phyloP scores from a whole-genome alignment of 2,888 invertebrate species.

The Meganola albula region DNA sequence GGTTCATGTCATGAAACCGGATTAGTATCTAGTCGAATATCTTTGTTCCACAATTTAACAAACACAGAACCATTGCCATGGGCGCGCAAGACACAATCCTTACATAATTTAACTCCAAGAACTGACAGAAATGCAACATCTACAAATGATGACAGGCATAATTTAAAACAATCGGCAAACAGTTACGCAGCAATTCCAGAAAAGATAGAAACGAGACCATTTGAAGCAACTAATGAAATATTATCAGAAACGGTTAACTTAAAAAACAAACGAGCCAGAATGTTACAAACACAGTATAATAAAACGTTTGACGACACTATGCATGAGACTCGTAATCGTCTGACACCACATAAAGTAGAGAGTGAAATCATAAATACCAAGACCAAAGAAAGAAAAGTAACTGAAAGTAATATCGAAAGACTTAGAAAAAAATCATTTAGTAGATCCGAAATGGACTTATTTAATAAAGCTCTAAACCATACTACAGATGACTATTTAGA shows the following conservation, averaged over 20 bases:
- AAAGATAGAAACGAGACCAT: constrained; percentile 1
- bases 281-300: constrained; percentile 33
- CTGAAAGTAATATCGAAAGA: constrained; percentile 14
- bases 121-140: constrained; percentile 24
- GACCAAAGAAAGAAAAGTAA: constrained; percentile 25
- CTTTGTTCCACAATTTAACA: constrained; percentile 62
- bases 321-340: constrained; percentile 13
- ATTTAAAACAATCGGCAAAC: constrained; percentile 6
- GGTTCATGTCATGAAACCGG: constrained; percentile 55
- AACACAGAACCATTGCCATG: constrained; percentile 52
- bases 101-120: constrained; percentile 48
- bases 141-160: constrained; percentile 17
- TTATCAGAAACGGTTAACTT: constrained; percentile 21
- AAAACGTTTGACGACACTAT: constrained; percentile 41
- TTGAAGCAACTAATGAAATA: constrained; percentile 17
- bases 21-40: constrained; percentile 69
- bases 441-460: constrained; percentile 72
- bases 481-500: constrained; percentile 45
- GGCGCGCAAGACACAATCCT: constrained; percentile 48
- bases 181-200: constrained; percentile 6
- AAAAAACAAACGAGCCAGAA: constrained; percentile 44
- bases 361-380: constrained; percentile 4
- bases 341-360: too few species aligned
- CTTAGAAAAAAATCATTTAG: constrained; percentile 58
- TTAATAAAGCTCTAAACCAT: constrained; percentile 48